Evolutionary conservation across 2,888 invertebrate genomes (phyloP), one percentile per base, ranked within the genome.

Genomic region (Drosophila putrida): DNA sequence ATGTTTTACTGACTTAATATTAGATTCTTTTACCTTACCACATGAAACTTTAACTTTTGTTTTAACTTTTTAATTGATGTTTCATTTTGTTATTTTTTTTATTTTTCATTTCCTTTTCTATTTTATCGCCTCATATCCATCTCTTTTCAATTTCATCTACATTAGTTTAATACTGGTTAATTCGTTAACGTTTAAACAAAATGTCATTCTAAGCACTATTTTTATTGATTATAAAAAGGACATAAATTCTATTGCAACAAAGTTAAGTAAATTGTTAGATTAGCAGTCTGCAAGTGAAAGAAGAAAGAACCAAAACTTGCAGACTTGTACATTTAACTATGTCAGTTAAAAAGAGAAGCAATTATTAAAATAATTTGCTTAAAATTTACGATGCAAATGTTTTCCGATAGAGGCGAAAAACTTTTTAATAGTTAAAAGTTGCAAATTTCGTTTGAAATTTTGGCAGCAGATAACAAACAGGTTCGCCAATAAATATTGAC

Each of bases 401-500:
- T 71, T 75, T 72, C 49, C 10, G 64, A 82, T 71, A 71, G 39
- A 62, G 68, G 55, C 59, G 15, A 63, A 46, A 72, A 84, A 64
- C 64, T 75, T 77, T 83, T 88, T 88, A 81, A 90, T 85, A 80
- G 77, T 73, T 70, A 71, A 87, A 87, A 85, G 75, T 90, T 90
- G 89, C 89, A 88, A 90, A 90, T 90, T 78, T 72, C 55, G 49
- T 43, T 46, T 20, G 20, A 20, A 20, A 20, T 20, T 20, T 20
- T 67, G 77, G 75, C 67, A 58, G 57, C 75, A 20, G 89, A 90
- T 88, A 90, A 85, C 88, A 82, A 90, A 90, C 89, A 88, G 87
- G 79, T 86, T 80, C 66, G 70, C 79, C 82, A 90, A 90, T 90
- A 88, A 88, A 88, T 90, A 88, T 89, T 88, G 88, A 88, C 88